Base-by-base conservation (phyloP, 1,140 invertebrate species). In the Andrena cerasifolii region DNA sequence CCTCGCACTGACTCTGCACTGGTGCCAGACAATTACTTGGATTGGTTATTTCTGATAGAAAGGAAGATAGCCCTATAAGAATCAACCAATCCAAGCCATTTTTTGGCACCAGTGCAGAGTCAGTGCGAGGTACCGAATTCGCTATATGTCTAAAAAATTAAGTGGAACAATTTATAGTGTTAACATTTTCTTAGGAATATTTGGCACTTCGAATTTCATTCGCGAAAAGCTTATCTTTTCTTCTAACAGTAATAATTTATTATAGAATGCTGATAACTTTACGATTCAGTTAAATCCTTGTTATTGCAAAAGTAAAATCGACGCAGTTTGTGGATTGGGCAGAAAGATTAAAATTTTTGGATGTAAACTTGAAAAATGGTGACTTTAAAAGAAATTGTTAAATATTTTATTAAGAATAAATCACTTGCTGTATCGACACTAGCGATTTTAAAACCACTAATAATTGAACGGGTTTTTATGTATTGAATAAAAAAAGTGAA, bases 141-240 rank as follows among this genome's bases (percentile, higher is more conserved):
- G n/a, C n/a, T 21, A 43, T 18, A 12, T 24, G 8, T 56, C 28
- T 26, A 0, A 31, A 66, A 56, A n/a, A 33, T 75, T n/a, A 45
- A 45, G 3, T 56, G 7, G 8, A 24, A 33, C 45, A n/a, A n/a
- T n/a, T n/a, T 59, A 33, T 33, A 54, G 1, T 24, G 14, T 65
- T 54, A 63, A 54, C 14, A 74, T 54, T 45, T 43, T n/a, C 40
- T 40, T 28, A 72, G 8, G n/a, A 54, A 56, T 33, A 54, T 74
- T 66, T 66, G 21, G 2, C 16, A 51, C 14, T 33, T 16, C 21
- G 12, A 58, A 40, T n/a, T 54, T n/a, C 26, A 33, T 33, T 8
- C 18, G 31, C 14, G 14, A 58, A 61, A 36, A 5, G 18, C 21
- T 7, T n/a, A 49, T 18, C 14, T 71, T 33, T 18, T 47, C 45